Base-by-base conservation (phyloP, 2,113 vertebrate species). In the Paralichthys olivaceus region DNA sequence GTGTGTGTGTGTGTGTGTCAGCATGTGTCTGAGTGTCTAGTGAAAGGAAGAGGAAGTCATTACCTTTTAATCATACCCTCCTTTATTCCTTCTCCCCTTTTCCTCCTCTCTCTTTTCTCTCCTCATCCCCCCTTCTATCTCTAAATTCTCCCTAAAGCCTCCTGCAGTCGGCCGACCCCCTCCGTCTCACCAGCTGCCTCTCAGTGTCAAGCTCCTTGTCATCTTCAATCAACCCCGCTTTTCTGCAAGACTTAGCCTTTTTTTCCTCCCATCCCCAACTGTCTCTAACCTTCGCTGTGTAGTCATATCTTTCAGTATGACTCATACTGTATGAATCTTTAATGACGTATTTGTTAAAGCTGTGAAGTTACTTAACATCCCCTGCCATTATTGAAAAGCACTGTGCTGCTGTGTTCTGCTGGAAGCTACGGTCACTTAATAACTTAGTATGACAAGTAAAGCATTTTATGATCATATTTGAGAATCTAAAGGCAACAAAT, bases 11-110 rank as follows among this genome's bases (percentile, higher is more conserved):
- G 70, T 75, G 76, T 76, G 74, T 77, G 55, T 59, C 19, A n/a
- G 69, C 45, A 57, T 59, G 70, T 73, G 71, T 77, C 19, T 73
- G 65, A 75, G 71, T 69, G 69, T 80, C 53, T 77, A 32, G 59
- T 75, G 78, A 88, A 79, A 72, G 75, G 62, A 82, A 83, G 77
- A 87, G 90, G 91, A 91, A 91, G 84, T 91, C 83, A 88, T 88
- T 89, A 87, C 84, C 83, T 92, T 90, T 89, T 85, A 90, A 88
- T 90, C 72, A 87, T 79, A 61, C 85, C 84, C 79, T 88, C 43
- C 69, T 84, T 85, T 86, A 68, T 83, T 81, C 73, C 47, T 67
- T 43, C 61, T 61, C 59, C 61, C 17, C 69, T 81, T 81, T 75
- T 59, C 54, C 56, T 66, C 40, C n/a, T 72, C 63, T 65, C 58